Evolutionary conservation across 1,140 invertebrate genomes (phyloP), one percentile per base, ranked within the genome.

Genomic region (Drosophila chauvacae): DNA sequence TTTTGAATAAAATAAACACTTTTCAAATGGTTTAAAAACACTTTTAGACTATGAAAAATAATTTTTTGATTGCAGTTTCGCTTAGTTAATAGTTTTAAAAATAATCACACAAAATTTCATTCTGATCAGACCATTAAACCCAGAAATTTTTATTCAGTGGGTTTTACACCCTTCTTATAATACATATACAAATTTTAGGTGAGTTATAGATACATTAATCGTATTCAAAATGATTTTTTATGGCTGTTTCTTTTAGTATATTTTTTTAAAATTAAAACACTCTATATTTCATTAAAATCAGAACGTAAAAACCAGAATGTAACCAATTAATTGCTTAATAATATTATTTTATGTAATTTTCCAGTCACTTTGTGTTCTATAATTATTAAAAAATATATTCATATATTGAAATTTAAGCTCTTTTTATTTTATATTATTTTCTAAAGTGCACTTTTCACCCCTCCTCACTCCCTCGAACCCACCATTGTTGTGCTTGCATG

Each of bases 401-500:
- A 7, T 14, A 23, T 10, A 33, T 33, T 9, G 7, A 30, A 33
- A 33, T 4, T 33, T 11, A 33, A 33, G 4, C 33, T 33, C 2
- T 11, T 35, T 11, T 35, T 11, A 35, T 35, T 33, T 35, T 35
- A 35, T 35, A 35, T 11, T 11, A 57, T 26, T 44, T 65, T 37
- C 47, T 30, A 2, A 0, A 53, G 65, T 71, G 44, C 23, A 30
- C 37, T 41, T 18, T 44, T n/a, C 56, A 20, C 18, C 20, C 44
- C 10, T 47, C 6, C 44, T 14, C 16, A n/a, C 39, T 13, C 10
- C 42, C 7, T 1, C 4, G 3, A 10, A 11, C n/a, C 10, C 4
- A 35, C 23, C 53, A 66, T 78, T 78, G 76, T 78, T 78, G 53
- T 55, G 30, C 76, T 71, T 78, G 75, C 76, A 78, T 78, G 76